Base-by-base conservation (phyloP, 2,113 vertebrate species). In the Pleuronectes platessa region DNA sequence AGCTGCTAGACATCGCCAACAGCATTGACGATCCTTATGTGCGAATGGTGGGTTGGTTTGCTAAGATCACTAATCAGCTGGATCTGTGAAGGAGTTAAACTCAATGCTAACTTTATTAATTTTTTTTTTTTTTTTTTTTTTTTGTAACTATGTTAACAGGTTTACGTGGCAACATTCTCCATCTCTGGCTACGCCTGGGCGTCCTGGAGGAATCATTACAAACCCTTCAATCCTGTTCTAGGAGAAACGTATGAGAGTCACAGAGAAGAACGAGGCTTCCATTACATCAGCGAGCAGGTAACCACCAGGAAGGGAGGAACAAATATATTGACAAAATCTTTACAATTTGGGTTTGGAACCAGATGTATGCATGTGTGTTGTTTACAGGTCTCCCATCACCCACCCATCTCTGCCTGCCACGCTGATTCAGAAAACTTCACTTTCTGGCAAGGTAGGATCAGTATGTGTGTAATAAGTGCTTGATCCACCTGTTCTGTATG, bases 141-240 rank as follows among this genome's bases (percentile, higher is more conserved):
- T n/a, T n/a, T n/a, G n/a, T n/a, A n/a, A n/a, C n/a, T 14, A 0
- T 79, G 9, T 76, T 47, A 17, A 1, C 90, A 97, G 97, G 94
- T 98, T 14, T 97, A 94, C 3, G 78, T 98, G 17, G 96, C 96
- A 0, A 96, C 90, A 9, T 98, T 98, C 5, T 97, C 96, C 0
- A 97, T 98, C 59, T 98, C 97, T 0, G 96, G 96, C 75, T 98
- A 98, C 15, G 96, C 96, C 35, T 97, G 96, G 90, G 97, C 96
- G 0, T 94, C 95, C 53, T 95, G 96, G 94, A 94, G 97, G 20
- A 92, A 96, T 7, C 92, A 95, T 74, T 96, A 96, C 91, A 98
- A 98, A 72, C 97, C 97, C 54, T 98, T 98, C 92, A 98, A 98
- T 90, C 97, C 97, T 0, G 94, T 98, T 71, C 92, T 98, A 54